Base-by-base conservation (phyloP, 2,888 invertebrate species). In the Unio delphinus region DNA sequence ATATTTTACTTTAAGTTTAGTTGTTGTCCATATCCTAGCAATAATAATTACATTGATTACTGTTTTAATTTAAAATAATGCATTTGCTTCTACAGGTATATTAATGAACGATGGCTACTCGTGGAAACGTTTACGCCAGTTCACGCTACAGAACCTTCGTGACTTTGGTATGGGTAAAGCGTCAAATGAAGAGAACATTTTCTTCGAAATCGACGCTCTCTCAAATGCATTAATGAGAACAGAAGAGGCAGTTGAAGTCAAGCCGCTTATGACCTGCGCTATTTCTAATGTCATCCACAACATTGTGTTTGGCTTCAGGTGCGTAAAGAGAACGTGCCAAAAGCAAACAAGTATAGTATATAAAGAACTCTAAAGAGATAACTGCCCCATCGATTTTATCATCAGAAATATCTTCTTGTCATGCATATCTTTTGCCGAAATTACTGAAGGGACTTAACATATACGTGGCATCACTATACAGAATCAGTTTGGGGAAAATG, bases 151-250 rank as follows among this genome's bases (percentile, higher is more conserved):
- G 34, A 67, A 75, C 0, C 70, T 81, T 61, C 65, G 78, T 45
- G 79, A 80, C 64, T 80, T 82, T 58, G 81, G 81, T 17, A 73
- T 81, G 20, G 81, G 81, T 28, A 80, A 78, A 68, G 65, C 69
- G 30, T 73, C 74, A 4, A n/a, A 78, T 17, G 80, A 82, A 61
- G 75, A 80, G 23, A 74, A 73, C 8, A 76, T 80, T 28, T 62
- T 71, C 18, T 72, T 68, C 0, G 80, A 82, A 65, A 67, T 77
- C 1, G 67, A 69, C 34, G 74, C 72, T 6, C 67, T 80, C 5
- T 68, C 65, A 15, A 70, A 65, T 1, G 66, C 65, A 20, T 60
- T 82, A 1, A 45, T 74, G 23, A 28, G 56, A 15, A 74, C 69
- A 4, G 71, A 67, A 15, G 65, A 71, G 0, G 55, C 69, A 55